A percentile compares a stretch with the other conserved stretches of the same genome.
phyloP scores from a whole-genome alignment of 2,113 vertebrate species.

The Amblyornis subalaris region DNA sequence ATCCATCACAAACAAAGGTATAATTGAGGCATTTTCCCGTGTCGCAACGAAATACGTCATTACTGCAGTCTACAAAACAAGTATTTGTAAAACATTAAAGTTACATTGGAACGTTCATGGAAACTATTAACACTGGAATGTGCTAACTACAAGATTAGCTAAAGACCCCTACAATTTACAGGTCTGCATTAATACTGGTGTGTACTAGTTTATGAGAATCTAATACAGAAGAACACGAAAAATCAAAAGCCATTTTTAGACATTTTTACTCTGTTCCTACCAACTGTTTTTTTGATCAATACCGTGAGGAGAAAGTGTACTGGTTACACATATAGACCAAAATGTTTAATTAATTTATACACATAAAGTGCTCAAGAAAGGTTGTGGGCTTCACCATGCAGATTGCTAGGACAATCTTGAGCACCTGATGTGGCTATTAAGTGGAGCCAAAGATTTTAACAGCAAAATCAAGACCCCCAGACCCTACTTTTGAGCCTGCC shows the following conservation, averaged over 20 bases:
- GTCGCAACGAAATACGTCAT: conserved; percentile 77
- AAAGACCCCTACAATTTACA: not conserved
- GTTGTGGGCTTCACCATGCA: not conserved
- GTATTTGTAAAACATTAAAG: not conserved
- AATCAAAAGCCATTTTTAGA: not conserved
- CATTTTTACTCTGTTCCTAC: not conserved
- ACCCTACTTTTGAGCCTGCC: not conserved
- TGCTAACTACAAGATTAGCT: not conserved
- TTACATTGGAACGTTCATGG: not conserved
- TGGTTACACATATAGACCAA: not conserved
- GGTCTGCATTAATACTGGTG: not conserved
- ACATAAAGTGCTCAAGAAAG: not conserved
- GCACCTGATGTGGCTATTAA: not conserved
- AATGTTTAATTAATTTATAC: not conserved
- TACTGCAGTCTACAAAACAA: conserved; percentile 80
- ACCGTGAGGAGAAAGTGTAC: not conserved
- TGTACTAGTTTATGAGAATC: not conserved
- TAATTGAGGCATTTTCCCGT: conserved; percentile 87
- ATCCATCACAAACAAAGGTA: conserved; percentile 87
- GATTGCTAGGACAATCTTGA: not conserved
- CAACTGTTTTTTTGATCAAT: not conserved
- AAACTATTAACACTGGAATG: not conserved
- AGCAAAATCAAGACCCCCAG: not conserved
- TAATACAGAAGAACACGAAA: not conserved
- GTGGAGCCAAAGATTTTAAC: not conserved